Base-by-base conservation (phyloP, 2,113 vertebrate genomes). In the Scomber colias region DNA sequence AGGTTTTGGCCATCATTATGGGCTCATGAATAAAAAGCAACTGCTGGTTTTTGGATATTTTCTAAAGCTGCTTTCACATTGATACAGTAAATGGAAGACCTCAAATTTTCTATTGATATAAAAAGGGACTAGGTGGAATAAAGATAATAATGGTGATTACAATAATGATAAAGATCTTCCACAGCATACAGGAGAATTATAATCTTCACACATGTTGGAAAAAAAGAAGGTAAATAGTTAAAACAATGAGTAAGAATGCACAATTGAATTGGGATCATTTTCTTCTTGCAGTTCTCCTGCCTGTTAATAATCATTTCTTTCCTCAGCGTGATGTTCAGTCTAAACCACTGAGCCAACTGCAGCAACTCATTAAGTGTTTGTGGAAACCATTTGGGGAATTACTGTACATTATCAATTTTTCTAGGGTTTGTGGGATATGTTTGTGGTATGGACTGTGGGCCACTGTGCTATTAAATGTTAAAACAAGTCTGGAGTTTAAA, bases 1-100 rank as follows among this genome's bases (percentile, higher is more conserved):
- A 70, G 87, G 66, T 87, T 82, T 70, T 61, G 40, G 46, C 49
- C 17, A 30, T 86, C 48, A 87, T 87, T 75, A 77, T 12, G 3
- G 31, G 13, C 40, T 85, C 76, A 91, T 90, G 71, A 89, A 92
- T 87, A 84, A 75, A 83, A 85, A 68, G 57, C 59, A 70, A n/a
- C 5, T 7, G 1, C n/a, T 46, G 5, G 3, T 56, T 84, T 82
- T 83, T 67, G n/a, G 48, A 27, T n/a, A 44, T 48, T 46, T 31
- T 62, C 48, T 59, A 21, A 53, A 40, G 68, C 48, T 82, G 75
- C 11, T 56, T 67, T 81, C 24, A 40, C 13, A 73, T 45, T 65
- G 51, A 56, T 1, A 31, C 51, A 45, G 10, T 16, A 35, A 74
- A 71, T 63, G 8, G 17, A 78, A 71, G 48, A 63, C 5, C 21